These are phyloP conservation scores for Vombatus ursinus DNA, from an alignment of 2,113 vertebrate genomes.

Conservation along the genomic window DNA sequence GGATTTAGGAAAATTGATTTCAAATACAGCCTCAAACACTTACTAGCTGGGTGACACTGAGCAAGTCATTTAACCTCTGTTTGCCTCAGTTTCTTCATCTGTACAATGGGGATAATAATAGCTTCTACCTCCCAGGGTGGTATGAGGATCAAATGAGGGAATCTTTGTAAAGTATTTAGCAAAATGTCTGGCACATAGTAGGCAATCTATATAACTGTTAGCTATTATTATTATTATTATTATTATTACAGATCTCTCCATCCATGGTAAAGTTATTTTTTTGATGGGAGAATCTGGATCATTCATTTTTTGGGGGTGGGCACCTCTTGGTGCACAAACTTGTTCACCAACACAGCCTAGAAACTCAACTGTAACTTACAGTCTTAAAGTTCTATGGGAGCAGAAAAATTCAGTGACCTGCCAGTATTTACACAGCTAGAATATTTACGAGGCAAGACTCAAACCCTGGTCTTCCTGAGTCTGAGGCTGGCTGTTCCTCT, in stretches of 20 bases:
- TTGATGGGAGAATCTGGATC: neutral
- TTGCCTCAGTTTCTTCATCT: neutral
- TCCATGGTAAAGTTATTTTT: neutral
- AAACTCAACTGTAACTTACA: neutral
- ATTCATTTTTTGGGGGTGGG: neutral
- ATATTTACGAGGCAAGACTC: neutral
- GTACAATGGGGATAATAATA: neutral
- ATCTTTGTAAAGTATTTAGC: neutral
- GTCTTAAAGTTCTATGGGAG: neutral
- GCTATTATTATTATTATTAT: too few relatives aligned
- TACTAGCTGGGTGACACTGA: too few relatives aligned
- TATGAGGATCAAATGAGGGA: neutral
- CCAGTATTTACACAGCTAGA: neutral
- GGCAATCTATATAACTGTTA: neutral
- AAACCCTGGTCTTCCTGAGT: neutral
- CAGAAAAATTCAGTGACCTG: neutral
- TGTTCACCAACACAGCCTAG: neutral
- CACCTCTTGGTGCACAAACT: neutral
- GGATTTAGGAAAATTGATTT: too few relatives aligned
- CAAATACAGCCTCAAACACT: too few relatives aligned
- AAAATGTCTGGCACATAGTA: neutral
- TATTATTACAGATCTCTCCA: neutral
- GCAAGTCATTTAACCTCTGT: neutral
- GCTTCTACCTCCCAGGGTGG: too few relatives aligned
- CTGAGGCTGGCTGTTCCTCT: neutral